Evolutionary conservation across 2,797 vertebrate genomes (phyloP).

Genomic region (Carduelis carduelis): DNA sequence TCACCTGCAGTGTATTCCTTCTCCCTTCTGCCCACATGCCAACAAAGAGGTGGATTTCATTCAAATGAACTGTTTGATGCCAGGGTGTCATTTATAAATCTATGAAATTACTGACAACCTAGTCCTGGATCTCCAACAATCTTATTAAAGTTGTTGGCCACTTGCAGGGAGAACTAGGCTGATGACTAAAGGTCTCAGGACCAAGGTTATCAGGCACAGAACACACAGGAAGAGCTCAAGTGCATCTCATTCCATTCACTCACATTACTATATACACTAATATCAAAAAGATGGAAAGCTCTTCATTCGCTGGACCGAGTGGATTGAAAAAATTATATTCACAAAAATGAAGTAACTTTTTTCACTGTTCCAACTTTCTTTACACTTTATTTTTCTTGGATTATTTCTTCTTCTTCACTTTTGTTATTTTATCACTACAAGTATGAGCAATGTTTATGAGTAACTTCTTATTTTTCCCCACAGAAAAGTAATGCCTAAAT

Average conservation of each 20-base stretch:
- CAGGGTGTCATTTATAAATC: neutral
- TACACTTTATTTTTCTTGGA: neutral
- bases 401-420: neutral
- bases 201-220: neutral
- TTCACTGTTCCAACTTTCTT: neutral
- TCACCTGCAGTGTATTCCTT: neutral
- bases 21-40: neutral
- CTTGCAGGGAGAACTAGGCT: neutral
- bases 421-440: neutral
- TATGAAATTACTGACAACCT: neutral
- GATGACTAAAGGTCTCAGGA: neutral
- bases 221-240: neutral
- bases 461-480: neutral
- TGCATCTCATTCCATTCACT: neutral
- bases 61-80: neutral
- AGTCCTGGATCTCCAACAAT: neutral
- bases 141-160: rapidly evolving
- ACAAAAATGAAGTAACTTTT: neutral
- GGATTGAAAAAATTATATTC: neutral
- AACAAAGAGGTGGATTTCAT: neutral
- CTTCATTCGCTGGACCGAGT: neutral
- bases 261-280: neutral
- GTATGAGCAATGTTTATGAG: neutral
- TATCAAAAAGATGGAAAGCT: neutral
- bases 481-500: neutral